These are phyloP conservation scores for Axinella damicornis DNA, from an alignment of 37 sponge, comb jelly and placozoan genomes.

Conservation along the genomic window DNA sequence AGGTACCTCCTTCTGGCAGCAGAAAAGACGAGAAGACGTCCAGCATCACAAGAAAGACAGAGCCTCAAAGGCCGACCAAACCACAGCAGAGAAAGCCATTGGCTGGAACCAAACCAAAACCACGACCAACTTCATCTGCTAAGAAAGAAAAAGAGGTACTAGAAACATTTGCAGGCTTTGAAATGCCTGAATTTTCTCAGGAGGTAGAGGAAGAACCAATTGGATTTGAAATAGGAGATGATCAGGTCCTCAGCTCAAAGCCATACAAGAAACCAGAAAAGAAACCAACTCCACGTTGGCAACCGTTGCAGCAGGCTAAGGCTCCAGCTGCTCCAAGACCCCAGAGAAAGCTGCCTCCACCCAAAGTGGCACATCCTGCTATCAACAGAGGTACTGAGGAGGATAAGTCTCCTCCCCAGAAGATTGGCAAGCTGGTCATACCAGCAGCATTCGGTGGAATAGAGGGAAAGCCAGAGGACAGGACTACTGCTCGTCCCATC, in stretches of 20 bases:
- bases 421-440: constrained; percentile 19
- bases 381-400: not conserved
- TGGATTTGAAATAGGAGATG: constrained; percentile 44
- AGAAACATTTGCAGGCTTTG: not conserved
- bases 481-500: not conserved
- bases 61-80: not conserved
- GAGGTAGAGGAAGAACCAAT: constrained; percentile 26
- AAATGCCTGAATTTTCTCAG: not conserved
- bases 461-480: not conserved
- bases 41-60: not conserved
- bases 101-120: not conserved
- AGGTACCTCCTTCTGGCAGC: not conserved
- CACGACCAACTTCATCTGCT: too few species aligned
- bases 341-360: not conserved
- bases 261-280: constrained; percentile 20
- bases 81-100: not conserved
- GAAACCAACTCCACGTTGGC: constrained; percentile 2
- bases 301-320: not conserved
- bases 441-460: constrained; percentile 2
- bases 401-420: constrained; percentile 1
- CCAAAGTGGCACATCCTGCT: not conserved
- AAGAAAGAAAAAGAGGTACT: not conserved
- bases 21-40: not conserved
- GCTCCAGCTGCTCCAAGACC: not conserved
- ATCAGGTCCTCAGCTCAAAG: not conserved